Base-by-base conservation (phyloP, 2,888 invertebrate species). In the Hirtodrosophila cameraria region DNA sequence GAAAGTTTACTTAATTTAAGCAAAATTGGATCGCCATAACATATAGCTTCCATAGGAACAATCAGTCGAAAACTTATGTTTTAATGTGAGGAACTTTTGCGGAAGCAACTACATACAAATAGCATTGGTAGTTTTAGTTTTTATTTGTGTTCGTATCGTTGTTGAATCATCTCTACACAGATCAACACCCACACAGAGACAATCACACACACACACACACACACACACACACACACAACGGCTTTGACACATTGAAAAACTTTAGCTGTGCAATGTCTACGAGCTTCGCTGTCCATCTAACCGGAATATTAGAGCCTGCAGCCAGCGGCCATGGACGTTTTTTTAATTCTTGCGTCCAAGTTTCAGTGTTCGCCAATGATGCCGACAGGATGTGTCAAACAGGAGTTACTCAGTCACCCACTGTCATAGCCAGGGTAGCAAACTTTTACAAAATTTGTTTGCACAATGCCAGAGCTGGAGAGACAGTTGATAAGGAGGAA, bases 351-450 rank as follows among this genome's bases (percentile, higher is more conserved):
- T 41, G 35, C 28, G 15, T 25, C 11, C 41, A 73, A 76, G 45
- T 74, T 65, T 73, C 35, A 23, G 50, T 45, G 50, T 28, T 46
- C 52, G 9, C 25, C 74, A 53, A 28, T 50, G 59, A 53, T 33
- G 80, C 31, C 54, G 70, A 78, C 79, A 77, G 77, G 82, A 82
- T 64, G 66, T 77, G 83, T 78, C 79, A 66, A 78, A 62, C 70
- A 53, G 68, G 68, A 59, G 67, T 58, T 46, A 36, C 27, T 43
- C 48, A 54, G 11, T 43, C 42, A 50, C 28, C 36, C 28, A 20
- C 8, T 13, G 23, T n/a, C 25, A 25, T 7, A 23, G 39, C n/a
- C 52, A 11, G 35, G 7, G 12, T 18, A 18, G 9, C n/a, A 65
- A 74, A 75, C 28, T 78, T 75, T 75, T 54, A 12, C 30, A 31